Evolutionary conservation across 2,888 invertebrate species (phyloP).

Genomic region (Cryptocheilus praepositus): DNA sequence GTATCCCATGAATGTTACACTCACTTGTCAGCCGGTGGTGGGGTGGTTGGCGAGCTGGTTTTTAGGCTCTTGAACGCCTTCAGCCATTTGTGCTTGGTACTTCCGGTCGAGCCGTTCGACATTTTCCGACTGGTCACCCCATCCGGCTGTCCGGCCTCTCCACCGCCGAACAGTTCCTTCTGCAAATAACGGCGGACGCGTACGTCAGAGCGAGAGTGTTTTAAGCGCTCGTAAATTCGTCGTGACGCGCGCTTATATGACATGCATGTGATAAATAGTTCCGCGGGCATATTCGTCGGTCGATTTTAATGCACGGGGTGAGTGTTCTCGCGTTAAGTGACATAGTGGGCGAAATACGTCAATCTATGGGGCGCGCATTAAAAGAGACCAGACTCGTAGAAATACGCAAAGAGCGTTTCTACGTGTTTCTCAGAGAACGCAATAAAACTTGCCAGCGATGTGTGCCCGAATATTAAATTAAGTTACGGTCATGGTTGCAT

Average conservation of each 20-base stretch:
- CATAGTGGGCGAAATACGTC: too few relatives aligned
- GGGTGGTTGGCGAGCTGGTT: constrained; percentile 79
- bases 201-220: background rate
- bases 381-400: too few relatives aligned
- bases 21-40: constrained; percentile 79
- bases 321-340: constrained; percentile 12
- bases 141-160: constrained; percentile 76
- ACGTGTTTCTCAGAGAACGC: too few relatives aligned
- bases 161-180: constrained; percentile 86
- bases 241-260: too few relatives aligned
- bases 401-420: too few relatives aligned
- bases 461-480: too few relatives aligned
- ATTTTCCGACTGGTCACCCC: constrained; percentile 87
- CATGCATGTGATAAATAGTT: too few relatives aligned
- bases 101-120: constrained; percentile 89
- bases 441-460: too few relatives aligned
- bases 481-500: too few relatives aligned
- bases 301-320: constrained; percentile 8
- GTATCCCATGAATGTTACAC: constrained; percentile 60
- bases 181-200: constrained; percentile 73
- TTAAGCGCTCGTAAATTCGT: too few relatives aligned
- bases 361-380: too few relatives aligned
- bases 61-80: constrained; percentile 97
- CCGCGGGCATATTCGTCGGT: background rate
- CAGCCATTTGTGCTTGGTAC: constrained; percentile 98